These are phyloP conservation scores for Notolepis coatsorum DNA, from an alignment of 2,797 vertebrate species.

Conservation along the genomic window DNA sequence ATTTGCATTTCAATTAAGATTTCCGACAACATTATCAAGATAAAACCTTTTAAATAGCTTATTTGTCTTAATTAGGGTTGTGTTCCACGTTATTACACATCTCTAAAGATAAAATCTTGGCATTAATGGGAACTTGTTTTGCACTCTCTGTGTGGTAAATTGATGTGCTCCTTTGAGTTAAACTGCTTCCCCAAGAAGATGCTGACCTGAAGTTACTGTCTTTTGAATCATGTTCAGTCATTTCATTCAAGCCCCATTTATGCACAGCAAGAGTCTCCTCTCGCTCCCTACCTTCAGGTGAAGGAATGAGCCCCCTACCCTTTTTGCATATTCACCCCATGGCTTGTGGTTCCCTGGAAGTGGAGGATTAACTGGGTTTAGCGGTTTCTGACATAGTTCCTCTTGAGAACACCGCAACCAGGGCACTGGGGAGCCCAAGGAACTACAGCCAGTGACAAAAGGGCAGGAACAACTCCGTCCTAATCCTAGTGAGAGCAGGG, in stretches of 20 bases:
- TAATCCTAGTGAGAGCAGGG: too few species aligned
- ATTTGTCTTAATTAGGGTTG: background rate
- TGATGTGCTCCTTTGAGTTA: background rate
- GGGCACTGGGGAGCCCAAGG: conserved; percentile 32
- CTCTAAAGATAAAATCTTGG: background rate
- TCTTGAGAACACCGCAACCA: conserved; percentile 36
- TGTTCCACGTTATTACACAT: background rate
- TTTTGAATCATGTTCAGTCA: background rate
- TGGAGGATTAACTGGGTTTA: conserved; percentile 38
- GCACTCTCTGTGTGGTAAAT: background rate
- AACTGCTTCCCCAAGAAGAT: background rate
- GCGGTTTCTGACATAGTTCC: conserved; percentile 34
- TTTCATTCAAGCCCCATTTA: conserved; percentile 8
- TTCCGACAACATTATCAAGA: too few species aligned
- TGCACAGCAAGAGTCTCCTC: conserved; percentile 22
- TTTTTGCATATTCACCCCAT: background rate
- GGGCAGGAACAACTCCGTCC: conserved; percentile 4
- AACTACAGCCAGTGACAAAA: conserved; percentile 44
- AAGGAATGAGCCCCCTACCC: conserved; percentile 11
- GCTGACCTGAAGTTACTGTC: conserved; percentile 14
- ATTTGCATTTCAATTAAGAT: too few species aligned
- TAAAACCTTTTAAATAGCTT: background rate
- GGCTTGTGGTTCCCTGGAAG: conserved; percentile 17
- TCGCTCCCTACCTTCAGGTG: conserved; percentile 39
- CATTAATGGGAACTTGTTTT: background rate